These are phyloP conservation scores for Propithecus deckenii DNA, from an alignment of 2,797 vertebrate genomes.

Conservation along the genomic window DNA sequence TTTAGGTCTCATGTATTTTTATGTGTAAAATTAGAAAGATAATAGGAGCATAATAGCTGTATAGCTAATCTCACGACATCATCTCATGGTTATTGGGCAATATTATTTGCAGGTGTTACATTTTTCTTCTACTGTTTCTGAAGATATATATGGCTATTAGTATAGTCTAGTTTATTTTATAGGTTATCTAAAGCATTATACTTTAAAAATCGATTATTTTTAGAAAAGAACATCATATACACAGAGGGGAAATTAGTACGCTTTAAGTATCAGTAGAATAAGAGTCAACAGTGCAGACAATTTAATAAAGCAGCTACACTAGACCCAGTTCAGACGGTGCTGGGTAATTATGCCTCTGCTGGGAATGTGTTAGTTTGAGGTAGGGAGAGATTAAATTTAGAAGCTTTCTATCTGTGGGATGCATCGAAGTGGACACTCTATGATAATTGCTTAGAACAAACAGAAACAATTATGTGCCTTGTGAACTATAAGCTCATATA, in stretches of 20 bases:
- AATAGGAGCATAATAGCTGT: background rate
- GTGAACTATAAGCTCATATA: background rate
- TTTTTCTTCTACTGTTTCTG: background rate
- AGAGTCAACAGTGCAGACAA: background rate
- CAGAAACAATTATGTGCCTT: background rate
- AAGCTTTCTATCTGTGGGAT: background rate
- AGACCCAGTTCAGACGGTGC: background rate
- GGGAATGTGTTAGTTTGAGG: background rate
- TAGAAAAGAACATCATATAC: background rate
- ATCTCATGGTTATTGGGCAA: background rate
- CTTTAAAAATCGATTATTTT: background rate
- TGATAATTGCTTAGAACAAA: slow-evolving; percentile 41
- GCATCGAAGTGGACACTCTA: background rate
- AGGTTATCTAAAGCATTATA: background rate
- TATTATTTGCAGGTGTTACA: background rate
- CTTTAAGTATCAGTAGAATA: background rate
- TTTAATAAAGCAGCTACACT: background rate
- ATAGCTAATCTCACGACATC: background rate
- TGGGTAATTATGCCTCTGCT: background rate
- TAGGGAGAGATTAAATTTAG: background rate
- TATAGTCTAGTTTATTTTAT: slow-evolving; percentile 20
- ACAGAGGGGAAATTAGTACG: background rate
- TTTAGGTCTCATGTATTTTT: background rate
- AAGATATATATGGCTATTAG: background rate
- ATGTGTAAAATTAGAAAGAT: slow-evolving; percentile 12